A percentile compares a stretch with the other conserved stretches of the same genome.
Conservation (phyloP, 2,113 vertebrate genomes). For the Lanius collurio region DNA sequence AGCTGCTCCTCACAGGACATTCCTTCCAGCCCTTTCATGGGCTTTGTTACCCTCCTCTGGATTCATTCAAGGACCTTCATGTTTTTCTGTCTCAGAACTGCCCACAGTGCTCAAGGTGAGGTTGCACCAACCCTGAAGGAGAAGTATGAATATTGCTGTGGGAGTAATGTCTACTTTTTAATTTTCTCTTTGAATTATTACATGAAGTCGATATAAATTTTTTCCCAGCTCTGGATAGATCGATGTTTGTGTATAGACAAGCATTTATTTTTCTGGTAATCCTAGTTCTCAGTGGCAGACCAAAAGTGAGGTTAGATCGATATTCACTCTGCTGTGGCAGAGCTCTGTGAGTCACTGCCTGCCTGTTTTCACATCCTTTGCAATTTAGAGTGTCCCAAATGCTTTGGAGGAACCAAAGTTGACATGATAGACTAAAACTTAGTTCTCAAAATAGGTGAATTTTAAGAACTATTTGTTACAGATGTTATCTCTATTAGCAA, state of each 20-base stretch:
- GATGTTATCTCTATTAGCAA: not conserved
- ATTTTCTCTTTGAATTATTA: not conserved
- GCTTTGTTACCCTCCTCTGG: not conserved
- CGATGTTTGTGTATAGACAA: not conserved
- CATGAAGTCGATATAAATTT: not conserved
- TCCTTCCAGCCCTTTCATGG: not conserved
- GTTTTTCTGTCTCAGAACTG: not conserved
- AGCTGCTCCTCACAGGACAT: not conserved
- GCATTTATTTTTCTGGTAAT: not conserved
- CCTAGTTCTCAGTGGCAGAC: not conserved
- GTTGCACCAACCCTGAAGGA: not conserved
- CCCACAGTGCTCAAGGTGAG: not conserved
- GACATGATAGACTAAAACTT: not conserved
- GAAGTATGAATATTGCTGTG: not conserved
- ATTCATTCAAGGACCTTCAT: not conserved
- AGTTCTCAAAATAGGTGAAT: fast-evolving
- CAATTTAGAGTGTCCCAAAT: not conserved
- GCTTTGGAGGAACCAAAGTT: not conserved
- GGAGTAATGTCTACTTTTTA: not conserved
- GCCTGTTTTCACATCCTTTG: not conserved
- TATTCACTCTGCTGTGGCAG: not conserved
- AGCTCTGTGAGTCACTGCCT: not conserved
- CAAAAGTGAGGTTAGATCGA: not conserved
- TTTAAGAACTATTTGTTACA: not conserved
- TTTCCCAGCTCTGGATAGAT: not conserved